Evolutionary conservation across 1,140 invertebrate genomes (phyloP), one percentile per base, ranked within the genome.

Genomic region (Adoxophyes honmai): DNA sequence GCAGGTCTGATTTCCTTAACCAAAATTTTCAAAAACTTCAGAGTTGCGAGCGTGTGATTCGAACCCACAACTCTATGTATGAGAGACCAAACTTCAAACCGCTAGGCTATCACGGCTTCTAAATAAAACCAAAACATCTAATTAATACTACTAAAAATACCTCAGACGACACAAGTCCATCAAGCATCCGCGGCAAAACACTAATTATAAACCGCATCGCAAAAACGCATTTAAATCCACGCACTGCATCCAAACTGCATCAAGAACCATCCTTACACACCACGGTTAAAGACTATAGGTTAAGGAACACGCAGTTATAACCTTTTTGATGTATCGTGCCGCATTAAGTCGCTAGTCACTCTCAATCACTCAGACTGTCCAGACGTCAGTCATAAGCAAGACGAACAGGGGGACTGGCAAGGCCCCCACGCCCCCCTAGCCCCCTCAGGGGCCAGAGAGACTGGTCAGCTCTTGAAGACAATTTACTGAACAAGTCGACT

Each of bases 301-400:
- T 63, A 61, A n/a, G 53, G 54, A 68, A 73, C 73, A 10, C 52
- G 38, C 38, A 42, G 18, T 68, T 79, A 60, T 5, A 62, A 63
- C 70, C 35, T 73, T 73, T 55, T 60, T 44, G 9, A 55, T 11
- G 37, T 70, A 74, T 73, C 76, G 64, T 70, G 71, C 73, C 84
- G 81, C 81, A 87, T 85, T 89, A 87, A 86, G 84, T 78, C 78
- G 78, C 71, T 71, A 87, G 83, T 89, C 86, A 88, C 78, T 88
- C 85, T 88, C 86, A 87, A 88, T 89, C 87, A 88, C 87, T 89
- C 85, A 83, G 82, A 71, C 81, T 87, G 85, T 89, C 85, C 73
- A 66, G 75, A 71, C 82, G 87, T 89, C 87, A 89, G 71, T 89
- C 87, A 89, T 86, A 85, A 82, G 81, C 83, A 86, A 88, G 81